phyloP scores from a whole-genome alignment of 2,888 invertebrate genomes.

The Tricholauxania praeusta region DNA sequence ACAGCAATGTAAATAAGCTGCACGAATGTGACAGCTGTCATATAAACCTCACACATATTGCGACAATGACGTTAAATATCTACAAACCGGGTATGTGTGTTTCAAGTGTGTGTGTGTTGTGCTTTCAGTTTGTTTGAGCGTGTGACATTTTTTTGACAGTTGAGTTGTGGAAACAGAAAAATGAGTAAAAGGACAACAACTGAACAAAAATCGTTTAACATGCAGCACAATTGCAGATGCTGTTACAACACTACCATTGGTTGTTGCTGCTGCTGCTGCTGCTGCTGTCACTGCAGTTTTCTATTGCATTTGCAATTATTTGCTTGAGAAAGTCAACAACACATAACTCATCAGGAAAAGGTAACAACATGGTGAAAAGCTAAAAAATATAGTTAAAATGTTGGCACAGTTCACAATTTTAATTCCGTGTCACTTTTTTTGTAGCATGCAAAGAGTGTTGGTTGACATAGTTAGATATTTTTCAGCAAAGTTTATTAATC shows the following conservation, averaged over 20 bases:
- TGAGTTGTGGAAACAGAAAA: too few species aligned
- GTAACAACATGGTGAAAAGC: too few species aligned
- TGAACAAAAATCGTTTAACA: neutral
- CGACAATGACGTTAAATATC: neutral
- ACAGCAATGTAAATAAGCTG: conserved; percentile 17
- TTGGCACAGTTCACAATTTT: too few species aligned
- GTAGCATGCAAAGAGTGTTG: too few species aligned
- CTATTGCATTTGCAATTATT: conserved; percentile 18
- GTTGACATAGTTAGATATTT: too few species aligned
- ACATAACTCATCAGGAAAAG: conserved; percentile 5
- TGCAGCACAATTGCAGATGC: conserved; percentile 5
- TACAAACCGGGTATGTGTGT: neutral
- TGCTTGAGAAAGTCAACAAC: conserved; percentile 11
- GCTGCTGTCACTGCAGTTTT: conserved; percentile 1
- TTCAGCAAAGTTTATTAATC: too few species aligned
- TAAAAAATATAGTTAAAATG: too few species aligned
- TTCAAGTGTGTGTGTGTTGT: too few species aligned
- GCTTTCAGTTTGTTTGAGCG: too few species aligned
- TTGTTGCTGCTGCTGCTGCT: neutral
- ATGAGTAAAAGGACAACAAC: too few species aligned
- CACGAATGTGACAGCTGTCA: conserved; percentile 32
- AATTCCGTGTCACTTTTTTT: too few species aligned
- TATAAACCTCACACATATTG: conserved; percentile 24
- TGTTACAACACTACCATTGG: neutral
- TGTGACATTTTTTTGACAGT: too few species aligned